Percentiles rank a stretch among this genome's conserved stretches.
These are phyloP conservation scores for Bos taurus DNA, from an alignment of 2,113 vertebrate species.

Conservation along the genomic window DNA sequence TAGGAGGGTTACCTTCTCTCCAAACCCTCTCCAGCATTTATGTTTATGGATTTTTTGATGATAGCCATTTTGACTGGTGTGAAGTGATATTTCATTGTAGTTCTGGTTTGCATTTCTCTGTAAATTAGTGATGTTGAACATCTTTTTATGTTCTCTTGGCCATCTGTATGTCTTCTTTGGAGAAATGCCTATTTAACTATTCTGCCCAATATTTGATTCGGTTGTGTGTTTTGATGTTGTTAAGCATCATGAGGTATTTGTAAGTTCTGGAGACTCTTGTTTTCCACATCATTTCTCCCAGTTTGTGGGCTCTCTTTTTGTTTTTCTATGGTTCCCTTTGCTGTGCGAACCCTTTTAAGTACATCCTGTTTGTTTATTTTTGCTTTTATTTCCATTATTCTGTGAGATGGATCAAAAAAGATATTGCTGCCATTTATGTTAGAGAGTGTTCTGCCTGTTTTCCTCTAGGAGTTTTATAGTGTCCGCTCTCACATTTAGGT, in stretches of 20 bases:
- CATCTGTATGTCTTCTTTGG: not conserved
- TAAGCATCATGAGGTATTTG: not conserved
- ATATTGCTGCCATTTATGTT: not conserved
- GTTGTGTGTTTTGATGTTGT: not conserved
- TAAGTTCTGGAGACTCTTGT: not conserved
- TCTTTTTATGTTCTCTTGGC: not conserved
- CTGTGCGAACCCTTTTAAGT: not conserved
- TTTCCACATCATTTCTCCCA: not conserved
- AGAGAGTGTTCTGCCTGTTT: not conserved
- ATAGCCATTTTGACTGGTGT: not conserved
- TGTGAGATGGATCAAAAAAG: not conserved
- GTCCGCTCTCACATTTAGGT: not conserved
- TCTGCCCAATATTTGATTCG: not conserved
- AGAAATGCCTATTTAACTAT: not conserved
- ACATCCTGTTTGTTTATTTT: not conserved
- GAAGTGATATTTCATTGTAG: not conserved
- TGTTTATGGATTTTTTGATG: not conserved
- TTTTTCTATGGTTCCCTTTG: not conserved
- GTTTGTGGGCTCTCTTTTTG: not conserved
- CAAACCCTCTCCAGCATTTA: not conserved
- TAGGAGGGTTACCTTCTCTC: not conserved
- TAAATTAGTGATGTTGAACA: not conserved
- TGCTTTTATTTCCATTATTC: not conserved
- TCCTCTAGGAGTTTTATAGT: not conserved
- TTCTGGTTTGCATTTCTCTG: not conserved